Evolutionary conservation across 2,797 vertebrate species (phyloP), one percentile per base, ranked within the genome.

Genomic region (Sebastes jordani): DNA sequence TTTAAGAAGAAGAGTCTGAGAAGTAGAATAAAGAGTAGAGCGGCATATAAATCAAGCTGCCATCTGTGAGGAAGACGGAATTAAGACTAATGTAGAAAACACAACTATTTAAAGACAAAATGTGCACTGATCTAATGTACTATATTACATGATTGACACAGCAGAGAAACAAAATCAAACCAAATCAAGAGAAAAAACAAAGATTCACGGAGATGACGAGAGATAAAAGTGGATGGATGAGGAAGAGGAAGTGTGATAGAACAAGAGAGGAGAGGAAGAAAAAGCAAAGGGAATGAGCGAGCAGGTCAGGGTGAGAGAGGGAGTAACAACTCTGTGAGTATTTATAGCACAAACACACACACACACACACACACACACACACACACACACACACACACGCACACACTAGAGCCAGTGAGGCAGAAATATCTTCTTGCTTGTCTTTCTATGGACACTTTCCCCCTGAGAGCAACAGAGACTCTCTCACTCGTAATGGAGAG

Each of bases 371-470:
- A 34, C 69, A 54, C 74, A 80, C 84, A 83, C 84, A 86, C 73
- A 34, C 71, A 56, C 77, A 86, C 73, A 80, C 83, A 83, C 85
- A 86, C 73, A 42, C 71, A 56, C 77, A 80, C 75, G 71, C 83
- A 86, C 85, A 86, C 73, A 78, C 66, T 71, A 69, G 49, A 87
- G 71, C 22, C 74, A 89, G 86, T 86, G 91, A 92, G 78, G 88
- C 83, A 92, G 87, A 94, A 93, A 91, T 86, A 86, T 90, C 86
- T 82, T 81, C 84, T 61, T 83, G 86, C 84, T 86, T 89, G 73
- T 91, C 84, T 88, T 85, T 89, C 86, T 83, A 78, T 82, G 82
- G 90, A 84, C 84, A 88, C 74, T 85, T 88, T 74, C 29, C 85
- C 85, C 82, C 83, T 62, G 82, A 89, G 89, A 81, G 78, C 78